A percentile compares a stretch with the other conserved stretches of the same genome.
Conservation (phyloP, 2,797 vertebrate species). For the Mormyrus hasselquistii region DNA sequence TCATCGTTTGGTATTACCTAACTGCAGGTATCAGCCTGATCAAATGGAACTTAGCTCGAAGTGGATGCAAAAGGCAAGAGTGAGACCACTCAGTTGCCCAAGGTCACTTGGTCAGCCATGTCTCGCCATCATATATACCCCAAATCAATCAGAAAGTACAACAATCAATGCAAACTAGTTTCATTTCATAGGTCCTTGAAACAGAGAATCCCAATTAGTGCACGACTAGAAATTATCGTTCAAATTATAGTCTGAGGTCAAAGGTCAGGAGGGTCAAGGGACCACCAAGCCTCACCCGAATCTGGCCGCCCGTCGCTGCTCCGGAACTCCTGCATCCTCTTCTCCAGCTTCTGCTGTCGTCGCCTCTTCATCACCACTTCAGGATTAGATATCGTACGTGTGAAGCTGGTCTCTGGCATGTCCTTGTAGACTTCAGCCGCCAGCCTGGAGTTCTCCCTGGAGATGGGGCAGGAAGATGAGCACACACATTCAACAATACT, state of each 20-base stretch:
- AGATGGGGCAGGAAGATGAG: slow-evolving; percentile 14
- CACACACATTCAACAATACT: not conserved
- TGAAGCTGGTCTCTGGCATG: slow-evolving; percentile 98
- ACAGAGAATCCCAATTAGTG: not conserved
- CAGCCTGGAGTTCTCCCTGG: slow-evolving; percentile 83
- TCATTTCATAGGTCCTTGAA: not conserved
- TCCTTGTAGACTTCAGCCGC: slow-evolving; percentile 97
- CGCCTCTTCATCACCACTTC: slow-evolving; percentile 98
- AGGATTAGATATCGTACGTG: slow-evolving; percentile 94
- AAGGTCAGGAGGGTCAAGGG: not conserved
- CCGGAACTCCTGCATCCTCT: slow-evolving; percentile 94
- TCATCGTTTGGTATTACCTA: slow-evolving; percentile 16
- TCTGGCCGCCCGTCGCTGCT: slow-evolving; percentile 91
- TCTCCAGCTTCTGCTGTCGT: slow-evolving; percentile 90
- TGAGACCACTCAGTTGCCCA: not conserved
- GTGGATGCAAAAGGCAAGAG: not conserved
- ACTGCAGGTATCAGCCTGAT: not conserved
- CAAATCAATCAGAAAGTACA: not conserved
- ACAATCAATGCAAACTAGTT: not conserved
- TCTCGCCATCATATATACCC: not conserved
- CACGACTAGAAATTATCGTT: not conserved
- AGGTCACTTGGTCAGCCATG: not conserved
- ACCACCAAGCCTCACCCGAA: slow-evolving; percentile 66
- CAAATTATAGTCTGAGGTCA: not conserved
- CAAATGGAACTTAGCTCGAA: not conserved